phyloP scores from a whole-genome alignment of 1,140 invertebrate genomes.

The Bombyx mori region DNA sequence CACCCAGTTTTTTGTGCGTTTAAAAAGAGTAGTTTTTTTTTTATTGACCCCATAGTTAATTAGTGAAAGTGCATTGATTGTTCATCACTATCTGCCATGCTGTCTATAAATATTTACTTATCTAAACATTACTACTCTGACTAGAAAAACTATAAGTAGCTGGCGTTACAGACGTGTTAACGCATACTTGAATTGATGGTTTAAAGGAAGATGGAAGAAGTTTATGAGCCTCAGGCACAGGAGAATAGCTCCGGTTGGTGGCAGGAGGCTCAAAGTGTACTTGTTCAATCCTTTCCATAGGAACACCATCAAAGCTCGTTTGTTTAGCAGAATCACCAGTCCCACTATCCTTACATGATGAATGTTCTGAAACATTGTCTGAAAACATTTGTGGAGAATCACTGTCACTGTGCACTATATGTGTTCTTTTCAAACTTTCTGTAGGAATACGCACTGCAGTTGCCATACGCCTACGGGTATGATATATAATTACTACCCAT shows the following conservation, averaged over 20 bases:
- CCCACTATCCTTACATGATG: slow-evolving; percentile 77
- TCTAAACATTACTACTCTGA: slow-evolving; percentile 64
- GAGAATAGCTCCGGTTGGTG: slow-evolving; percentile 56
- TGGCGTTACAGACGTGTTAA: slow-evolving; percentile 65
- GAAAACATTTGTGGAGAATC: slow-evolving; percentile 61
- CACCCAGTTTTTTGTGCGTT: too few species aligned
- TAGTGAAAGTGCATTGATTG: slow-evolving; percentile 41
- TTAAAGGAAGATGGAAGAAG: slow-evolving; percentile 66
- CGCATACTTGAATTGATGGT: slow-evolving; percentile 67
- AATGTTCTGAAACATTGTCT: slow-evolving; percentile 71
- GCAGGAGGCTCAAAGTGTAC: slow-evolving; percentile 62
- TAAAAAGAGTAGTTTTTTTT: too few species aligned
- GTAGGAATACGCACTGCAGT: slow-evolving; percentile 50
- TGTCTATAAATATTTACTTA: slow-evolving; percentile 7
- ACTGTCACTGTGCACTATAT: slow-evolving; percentile 66
- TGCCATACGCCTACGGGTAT: slow-evolving; percentile 79
- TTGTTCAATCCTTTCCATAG: slow-evolving; percentile 56
- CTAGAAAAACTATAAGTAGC: slow-evolving; percentile 70
- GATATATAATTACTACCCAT: slow-evolving; percentile 94
- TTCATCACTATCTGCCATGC: too few species aligned
- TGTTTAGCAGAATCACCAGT: slow-evolving; percentile 78
- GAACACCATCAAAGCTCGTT: slow-evolving; percentile 70
- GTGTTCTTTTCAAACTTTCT: slow-evolving; percentile 65
- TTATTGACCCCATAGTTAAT: slow-evolving; percentile 10
- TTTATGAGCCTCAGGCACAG: slow-evolving; percentile 64